Evolutionary conservation across 2,797 vertebrate species (phyloP), one percentile per base, ranked within the genome.

Genomic region (Pangasius larnaudii): DNA sequence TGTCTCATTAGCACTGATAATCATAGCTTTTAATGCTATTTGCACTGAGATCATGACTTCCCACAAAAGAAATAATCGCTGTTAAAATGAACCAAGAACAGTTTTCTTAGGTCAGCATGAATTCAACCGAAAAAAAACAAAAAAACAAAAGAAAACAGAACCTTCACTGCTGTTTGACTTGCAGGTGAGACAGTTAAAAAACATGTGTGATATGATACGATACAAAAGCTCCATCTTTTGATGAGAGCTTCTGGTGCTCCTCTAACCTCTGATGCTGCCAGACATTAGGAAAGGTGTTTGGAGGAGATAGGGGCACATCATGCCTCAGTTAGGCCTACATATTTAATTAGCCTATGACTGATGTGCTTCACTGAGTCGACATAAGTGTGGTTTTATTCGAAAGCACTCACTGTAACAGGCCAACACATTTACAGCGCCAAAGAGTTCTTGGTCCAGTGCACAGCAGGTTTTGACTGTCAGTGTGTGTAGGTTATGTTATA

Each of bases 251-350:
- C 75, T 85, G 46, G 81, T 80, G 89, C 91, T 89, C 88, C 80
- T 91, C 91, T 88, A 87, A 87, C 91, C 93, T 92, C 91, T 88
- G 91, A 92, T 53, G 91, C 92, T 94, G 92, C 94, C 93, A 93
- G 94, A 92, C 93, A 91, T 92, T 91, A 94, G 93, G 92, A 93
- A 96, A 96, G 94, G 95, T 97, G 95, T 92, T 90, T 90, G 92
- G 85, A 88, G 90, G 91, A 95, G 96, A 96, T 96, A 95, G 95
- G 92, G 91, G 80, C 90, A 80, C 87, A 69, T 87, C 75, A 80
- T 87, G 86, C 85, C 86, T 90, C 69, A 86, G 78, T 87, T 89
- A 51, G n/a, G 85, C 74, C 85, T 63, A 85, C 89, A 90, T 91
- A 86, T 89, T 89, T 90, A 91, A 88, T 90, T 90, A 87, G 89